Evolutionary conservation across 2,888 invertebrate genomes (phyloP), one percentile per base, ranked within the genome.

Genomic region (Plebejus anna): DNA sequence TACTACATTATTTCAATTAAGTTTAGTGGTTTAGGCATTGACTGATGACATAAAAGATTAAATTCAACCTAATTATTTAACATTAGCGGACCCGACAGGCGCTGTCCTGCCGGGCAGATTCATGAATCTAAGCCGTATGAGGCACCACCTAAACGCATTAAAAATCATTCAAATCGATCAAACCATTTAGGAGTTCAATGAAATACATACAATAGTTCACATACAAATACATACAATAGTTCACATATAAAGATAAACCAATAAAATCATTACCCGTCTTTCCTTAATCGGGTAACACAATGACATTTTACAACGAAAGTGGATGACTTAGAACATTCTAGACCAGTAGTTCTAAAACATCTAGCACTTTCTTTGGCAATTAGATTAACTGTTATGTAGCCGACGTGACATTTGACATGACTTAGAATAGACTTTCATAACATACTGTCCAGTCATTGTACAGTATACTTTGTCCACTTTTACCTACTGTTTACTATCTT

Each of bases 281-380:
- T 47, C 47, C 47, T 47, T 11, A 47, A 55, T 55, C 16, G 55
- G 55, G 55, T 55, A 55, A 4, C 3, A 16, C 11, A 55, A 55
- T 55, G 16, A 47, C 47, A 16, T 55, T 55, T 16, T 16, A 4
- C 55, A 55, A 55, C 11, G 16, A 4, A 55, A 55, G 55, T 55
- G 4, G 55, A 55, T 61, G 61, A 61, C 61, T 22, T 28, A 61
- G 22, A 22, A 61, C 28, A 61, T 61, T 61, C 9, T 61, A 61
- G 61, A 61, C 61, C 28, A 28, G 28, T 28, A 11, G 61, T 61
- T 61, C 28, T 61, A 28, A 11, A 61, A 28, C 28, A 28, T 28
- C 22, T 28, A 61, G 11, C 61, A 61, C 61, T 61, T 61, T 61
- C 61, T 61, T 61, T 61, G 28, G 61, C 61, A 28, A 61, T 61